Evolutionary conservation across 2,113 vertebrate species (phyloP).

Genomic region (Toxostoma redivivum): DNA sequence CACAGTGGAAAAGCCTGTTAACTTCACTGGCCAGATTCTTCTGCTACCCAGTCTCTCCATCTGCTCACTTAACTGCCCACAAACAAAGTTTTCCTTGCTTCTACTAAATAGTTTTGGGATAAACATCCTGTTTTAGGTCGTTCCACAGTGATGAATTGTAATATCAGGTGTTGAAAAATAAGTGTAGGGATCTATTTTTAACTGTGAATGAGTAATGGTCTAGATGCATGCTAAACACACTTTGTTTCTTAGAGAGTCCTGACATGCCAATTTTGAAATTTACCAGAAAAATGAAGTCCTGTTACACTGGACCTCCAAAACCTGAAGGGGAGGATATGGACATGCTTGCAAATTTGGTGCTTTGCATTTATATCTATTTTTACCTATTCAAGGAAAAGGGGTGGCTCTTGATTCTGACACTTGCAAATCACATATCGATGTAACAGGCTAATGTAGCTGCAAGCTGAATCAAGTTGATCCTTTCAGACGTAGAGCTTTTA

Average conservation of each 20-base stretch:
- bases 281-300: not conserved
- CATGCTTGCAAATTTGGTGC: not conserved
- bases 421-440: not conserved
- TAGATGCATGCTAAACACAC: not conserved
- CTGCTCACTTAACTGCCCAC: not conserved
- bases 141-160: not conserved
- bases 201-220: not conserved
- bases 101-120: not conserved
- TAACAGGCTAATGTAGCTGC: not conserved
- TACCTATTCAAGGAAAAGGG: not conserved
- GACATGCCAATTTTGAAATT: not conserved
- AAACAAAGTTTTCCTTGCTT: not conserved
- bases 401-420: not conserved
- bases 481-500: not conserved
- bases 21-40: not conserved
- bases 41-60: not conserved
- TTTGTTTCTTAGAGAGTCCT: not conserved
- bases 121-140: not conserved
- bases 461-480: not conserved
- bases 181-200: not conserved
- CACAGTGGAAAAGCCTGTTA: slow-evolving; percentile 1
- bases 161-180: not conserved
- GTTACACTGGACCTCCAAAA: not conserved
- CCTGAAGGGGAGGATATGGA: not conserved
- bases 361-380: not conserved